Percentiles rank a stretch among this genome's conserved stretches.
phyloP scores from a whole-genome alignment of 1,140 invertebrate species.

The Platorchestia sp. region DNA sequence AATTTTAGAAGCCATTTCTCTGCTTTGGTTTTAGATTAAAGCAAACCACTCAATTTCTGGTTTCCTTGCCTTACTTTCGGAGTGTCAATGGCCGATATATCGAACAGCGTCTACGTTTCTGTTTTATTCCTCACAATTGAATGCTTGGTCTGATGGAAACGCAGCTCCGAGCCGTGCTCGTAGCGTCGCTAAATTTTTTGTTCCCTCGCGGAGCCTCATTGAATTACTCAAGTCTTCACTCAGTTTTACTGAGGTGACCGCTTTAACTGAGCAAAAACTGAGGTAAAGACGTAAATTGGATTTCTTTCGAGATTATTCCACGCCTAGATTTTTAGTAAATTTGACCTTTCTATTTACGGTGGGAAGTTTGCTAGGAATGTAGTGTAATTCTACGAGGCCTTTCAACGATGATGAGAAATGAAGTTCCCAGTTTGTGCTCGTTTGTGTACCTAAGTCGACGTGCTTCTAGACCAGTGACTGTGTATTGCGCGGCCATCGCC shows the following conservation, averaged over 20 bases:
- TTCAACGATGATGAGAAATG: neutral
- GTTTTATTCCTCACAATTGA: neutral
- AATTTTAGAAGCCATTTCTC: neutral
- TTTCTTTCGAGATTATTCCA: neutral
- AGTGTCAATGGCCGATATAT: neutral
- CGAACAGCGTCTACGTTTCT: neutral
- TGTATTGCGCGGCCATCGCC: too few relatives aligned
- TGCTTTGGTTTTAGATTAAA: neutral
- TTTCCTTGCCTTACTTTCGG: neutral
- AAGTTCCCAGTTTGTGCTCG: neutral
- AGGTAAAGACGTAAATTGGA: neutral
- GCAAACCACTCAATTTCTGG: neutral
- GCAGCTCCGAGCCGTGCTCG: too few relatives aligned
- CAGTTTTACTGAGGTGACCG: neutral
- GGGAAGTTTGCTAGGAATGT: neutral
- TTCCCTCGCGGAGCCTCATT: neutral
- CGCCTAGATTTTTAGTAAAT: neutral
- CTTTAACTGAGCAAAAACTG: neutral
- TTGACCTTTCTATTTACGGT: neutral
- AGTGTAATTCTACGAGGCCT: neutral
- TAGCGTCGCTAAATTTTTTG: neutral
- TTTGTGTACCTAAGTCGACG: neutral
- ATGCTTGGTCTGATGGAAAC: too few relatives aligned
- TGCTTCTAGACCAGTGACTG: too few relatives aligned
- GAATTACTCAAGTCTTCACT: neutral